Evolutionary conservation across 2,888 invertebrate species (phyloP).

Genomic region (Thysanoteuthis rhombus): DNA sequence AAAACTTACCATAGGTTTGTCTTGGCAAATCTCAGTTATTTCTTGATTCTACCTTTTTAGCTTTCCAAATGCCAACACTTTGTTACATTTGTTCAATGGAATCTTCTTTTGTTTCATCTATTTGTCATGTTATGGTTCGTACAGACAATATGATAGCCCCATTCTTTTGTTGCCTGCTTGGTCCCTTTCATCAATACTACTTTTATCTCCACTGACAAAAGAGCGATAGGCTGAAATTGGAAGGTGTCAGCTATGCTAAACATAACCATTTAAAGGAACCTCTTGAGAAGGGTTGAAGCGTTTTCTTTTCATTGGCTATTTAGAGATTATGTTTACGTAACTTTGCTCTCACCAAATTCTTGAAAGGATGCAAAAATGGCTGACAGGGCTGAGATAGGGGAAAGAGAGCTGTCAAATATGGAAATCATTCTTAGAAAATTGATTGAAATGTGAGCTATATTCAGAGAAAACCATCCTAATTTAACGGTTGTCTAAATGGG

Average conservation of each 20-base stretch:
- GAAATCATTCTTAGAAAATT: slow-evolving; percentile 12
- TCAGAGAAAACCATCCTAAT: neutral
- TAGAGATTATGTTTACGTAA: neutral
- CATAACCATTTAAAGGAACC: neutral
- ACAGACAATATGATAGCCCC: neutral
- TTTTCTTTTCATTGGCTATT: neutral
- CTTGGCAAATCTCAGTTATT: neutral
- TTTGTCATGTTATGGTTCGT: neutral
- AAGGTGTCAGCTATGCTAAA: neutral
- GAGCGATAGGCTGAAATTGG: neutral
- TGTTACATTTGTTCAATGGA: neutral
- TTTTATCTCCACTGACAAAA: too few species aligned
- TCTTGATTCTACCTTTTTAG: neutral
- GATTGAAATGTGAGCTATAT: neutral
- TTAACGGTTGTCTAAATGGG: neutral
- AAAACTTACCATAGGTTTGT: neutral
- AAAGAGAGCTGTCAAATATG: neutral
- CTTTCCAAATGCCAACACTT: neutral
- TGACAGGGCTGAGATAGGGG: neutral
- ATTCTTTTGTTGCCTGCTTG: too few species aligned
- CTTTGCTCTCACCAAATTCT: neutral
- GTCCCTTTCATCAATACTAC: too few species aligned
- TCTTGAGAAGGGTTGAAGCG: neutral
- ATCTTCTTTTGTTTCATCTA: neutral
- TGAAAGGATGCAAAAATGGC: neutral